Evolutionary conservation across 2,113 vertebrate genomes (phyloP).

Genomic region (Aphyosemion australe): DNA sequence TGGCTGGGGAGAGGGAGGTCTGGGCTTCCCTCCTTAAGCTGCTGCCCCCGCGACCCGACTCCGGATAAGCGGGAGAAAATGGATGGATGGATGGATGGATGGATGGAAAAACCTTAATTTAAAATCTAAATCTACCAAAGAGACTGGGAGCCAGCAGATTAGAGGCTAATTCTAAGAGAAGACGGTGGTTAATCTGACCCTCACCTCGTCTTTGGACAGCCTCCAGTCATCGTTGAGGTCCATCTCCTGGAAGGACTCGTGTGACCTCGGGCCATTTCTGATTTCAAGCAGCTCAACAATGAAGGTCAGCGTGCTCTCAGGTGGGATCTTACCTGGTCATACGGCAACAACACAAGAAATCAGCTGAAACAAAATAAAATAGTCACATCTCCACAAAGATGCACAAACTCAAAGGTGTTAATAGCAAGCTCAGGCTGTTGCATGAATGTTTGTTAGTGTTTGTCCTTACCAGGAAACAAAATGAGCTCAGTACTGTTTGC

Average conservation of each 20-base stretch:
- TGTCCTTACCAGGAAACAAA: slow-evolving; percentile 53
- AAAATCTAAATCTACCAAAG: neutral
- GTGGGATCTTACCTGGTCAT: slow-evolving; percentile 92
- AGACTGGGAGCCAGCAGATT: neutral
- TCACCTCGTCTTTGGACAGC: slow-evolving; percentile 91
- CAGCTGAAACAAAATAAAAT: neutral
- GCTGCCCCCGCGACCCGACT: too few species aligned
- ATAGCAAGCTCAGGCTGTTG: neutral
- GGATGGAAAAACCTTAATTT: neutral
- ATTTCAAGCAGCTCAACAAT: slow-evolving; percentile 92
- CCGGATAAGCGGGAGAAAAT: too few species aligned
- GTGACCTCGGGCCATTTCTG: slow-evolving; percentile 93
- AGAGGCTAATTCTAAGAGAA: neutral
- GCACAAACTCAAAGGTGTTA: neutral
- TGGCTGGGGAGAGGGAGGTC: too few species aligned
- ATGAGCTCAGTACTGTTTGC: slow-evolving; percentile 41
- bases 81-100: too few species aligned
- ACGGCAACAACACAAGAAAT: slow-evolving; percentile 5
- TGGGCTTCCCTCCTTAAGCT: too few species aligned
- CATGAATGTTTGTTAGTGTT: too few species aligned
- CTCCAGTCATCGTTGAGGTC: slow-evolving; percentile 98
- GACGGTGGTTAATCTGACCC: neutral
- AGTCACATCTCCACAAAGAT: neutral
- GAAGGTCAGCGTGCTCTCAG: slow-evolving; percentile 93
- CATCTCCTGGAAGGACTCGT: slow-evolving; percentile 98